phyloP scores from a whole-genome alignment of 2,797 vertebrate genomes.

The Clamator glandarius region DNA sequence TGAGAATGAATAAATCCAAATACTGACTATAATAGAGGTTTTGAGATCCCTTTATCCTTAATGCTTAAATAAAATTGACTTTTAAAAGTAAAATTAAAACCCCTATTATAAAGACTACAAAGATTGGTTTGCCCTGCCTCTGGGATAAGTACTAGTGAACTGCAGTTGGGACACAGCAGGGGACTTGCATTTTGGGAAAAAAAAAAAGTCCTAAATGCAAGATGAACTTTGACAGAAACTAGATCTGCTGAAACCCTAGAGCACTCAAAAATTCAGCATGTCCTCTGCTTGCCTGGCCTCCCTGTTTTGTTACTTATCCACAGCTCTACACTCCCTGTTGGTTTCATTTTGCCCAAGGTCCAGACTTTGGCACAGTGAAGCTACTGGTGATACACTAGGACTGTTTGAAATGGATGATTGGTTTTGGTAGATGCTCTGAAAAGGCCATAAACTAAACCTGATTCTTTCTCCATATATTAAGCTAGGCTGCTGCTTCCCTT shows the following conservation, averaged over 20 bases:
- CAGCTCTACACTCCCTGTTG: neutral
- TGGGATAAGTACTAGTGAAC: neutral
- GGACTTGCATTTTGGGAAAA: neutral
- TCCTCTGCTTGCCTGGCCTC: neutral
- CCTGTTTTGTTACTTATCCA: neutral
- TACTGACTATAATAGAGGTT: neutral
- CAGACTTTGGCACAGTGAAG: neutral
- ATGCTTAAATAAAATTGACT: too few species aligned
- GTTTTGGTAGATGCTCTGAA: neutral
- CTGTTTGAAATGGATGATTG: neutral
- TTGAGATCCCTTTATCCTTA: neutral
- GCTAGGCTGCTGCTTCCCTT: slow-evolving; percentile 7
- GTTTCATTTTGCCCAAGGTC: neutral
- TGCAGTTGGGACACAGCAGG: neutral
- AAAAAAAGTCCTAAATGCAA: neutral
- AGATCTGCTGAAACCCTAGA: neutral
- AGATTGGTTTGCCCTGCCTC: neutral
- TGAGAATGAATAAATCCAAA: neutral
- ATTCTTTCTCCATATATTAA: neutral
- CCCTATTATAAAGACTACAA: neutral
- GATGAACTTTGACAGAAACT: neutral
- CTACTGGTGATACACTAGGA: neutral
- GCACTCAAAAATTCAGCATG: neutral
- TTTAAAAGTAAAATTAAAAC: neutral
- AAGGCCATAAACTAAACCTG: slow-evolving; percentile 10